Evolutionary conservation across 2,113 vertebrate genomes (phyloP).

Genomic region (Myxocyprinus asiaticus): DNA sequence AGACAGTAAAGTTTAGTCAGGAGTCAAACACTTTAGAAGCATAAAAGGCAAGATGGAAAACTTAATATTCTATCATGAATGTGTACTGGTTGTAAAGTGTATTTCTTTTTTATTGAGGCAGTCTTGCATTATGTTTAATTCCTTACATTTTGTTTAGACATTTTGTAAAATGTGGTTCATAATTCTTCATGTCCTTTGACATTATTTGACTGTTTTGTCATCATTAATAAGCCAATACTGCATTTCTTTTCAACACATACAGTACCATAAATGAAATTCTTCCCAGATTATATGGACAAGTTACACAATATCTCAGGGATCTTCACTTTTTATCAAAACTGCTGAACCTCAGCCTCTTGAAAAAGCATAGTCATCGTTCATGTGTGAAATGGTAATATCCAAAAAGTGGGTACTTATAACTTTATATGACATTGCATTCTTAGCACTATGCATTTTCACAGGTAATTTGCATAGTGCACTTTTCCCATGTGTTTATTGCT

Average conservation of each 20-base stretch:
- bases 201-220: slow-evolving; percentile 17
- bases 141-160: slow-evolving; percentile 22
- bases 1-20: too few species aligned
- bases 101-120: slow-evolving; percentile 33
- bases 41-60: background rate
- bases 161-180: slow-evolving; percentile 14
- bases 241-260: slow-evolving; percentile 15
- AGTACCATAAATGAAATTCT: background rate
- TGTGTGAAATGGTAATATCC: background rate
- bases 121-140: background rate
- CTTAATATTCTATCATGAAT: background rate
- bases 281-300: background rate
- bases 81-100: background rate
- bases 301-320: slow-evolving; percentile 19
- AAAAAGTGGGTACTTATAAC: background rate
- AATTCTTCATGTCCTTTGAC: background rate
- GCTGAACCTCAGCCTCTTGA: too few species aligned
- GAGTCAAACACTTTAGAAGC: background rate
- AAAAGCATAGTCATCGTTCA: background rate
- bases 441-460: background rate
- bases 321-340: background rate
- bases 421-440: slow-evolving; percentile 12
- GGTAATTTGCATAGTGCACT: slow-evolving; percentile 6
- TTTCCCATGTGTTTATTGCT: background rate
- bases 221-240: slow-evolving; percentile 7